Conservation (phyloP, 2,797 vertebrate genomes). For the Gallinago nigripennis region DNA sequence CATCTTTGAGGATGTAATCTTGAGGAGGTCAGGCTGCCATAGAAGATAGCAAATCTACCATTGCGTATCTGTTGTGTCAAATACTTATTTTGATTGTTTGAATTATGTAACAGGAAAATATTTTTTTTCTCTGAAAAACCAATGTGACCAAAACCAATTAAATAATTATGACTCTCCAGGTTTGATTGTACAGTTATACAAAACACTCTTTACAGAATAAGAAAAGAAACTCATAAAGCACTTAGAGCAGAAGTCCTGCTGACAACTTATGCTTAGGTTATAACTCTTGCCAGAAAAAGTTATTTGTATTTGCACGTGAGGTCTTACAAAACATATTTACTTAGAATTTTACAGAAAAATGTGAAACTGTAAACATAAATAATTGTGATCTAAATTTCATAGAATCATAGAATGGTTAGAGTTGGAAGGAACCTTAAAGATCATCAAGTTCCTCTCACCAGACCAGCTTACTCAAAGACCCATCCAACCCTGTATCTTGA, state of each 20-base stretch:
- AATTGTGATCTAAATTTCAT: not conserved
- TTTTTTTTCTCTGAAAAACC: not conserved
- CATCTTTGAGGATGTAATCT: not conserved
- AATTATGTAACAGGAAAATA: not conserved
- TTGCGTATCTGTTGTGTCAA: accelerated
- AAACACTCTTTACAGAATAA: not conserved
- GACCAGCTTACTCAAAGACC: not conserved
- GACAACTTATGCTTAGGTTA: not conserved
- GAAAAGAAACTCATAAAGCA: not conserved
- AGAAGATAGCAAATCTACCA: not conserved
- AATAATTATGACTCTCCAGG: not conserved
- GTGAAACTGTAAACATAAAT: not conserved
- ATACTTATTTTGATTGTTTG: not conserved
- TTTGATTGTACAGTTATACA: not conserved
- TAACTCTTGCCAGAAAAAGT: not conserved
- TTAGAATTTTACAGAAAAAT: not conserved
- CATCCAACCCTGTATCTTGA: too few relatives aligned
- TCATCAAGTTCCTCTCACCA: not conserved
- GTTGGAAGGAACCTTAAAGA: not conserved
- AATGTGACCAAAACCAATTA: not conserved
- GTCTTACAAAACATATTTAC: not conserved
- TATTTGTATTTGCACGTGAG: not conserved
- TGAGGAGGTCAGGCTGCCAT: not conserved
- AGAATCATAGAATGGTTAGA: not conserved
- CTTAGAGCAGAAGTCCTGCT: not conserved